Percentiles rank a stretch among this genome's conserved stretches.
Conservation (phyloP, 2,797 vertebrate genomes). For the Eulemur mongoz region DNA sequence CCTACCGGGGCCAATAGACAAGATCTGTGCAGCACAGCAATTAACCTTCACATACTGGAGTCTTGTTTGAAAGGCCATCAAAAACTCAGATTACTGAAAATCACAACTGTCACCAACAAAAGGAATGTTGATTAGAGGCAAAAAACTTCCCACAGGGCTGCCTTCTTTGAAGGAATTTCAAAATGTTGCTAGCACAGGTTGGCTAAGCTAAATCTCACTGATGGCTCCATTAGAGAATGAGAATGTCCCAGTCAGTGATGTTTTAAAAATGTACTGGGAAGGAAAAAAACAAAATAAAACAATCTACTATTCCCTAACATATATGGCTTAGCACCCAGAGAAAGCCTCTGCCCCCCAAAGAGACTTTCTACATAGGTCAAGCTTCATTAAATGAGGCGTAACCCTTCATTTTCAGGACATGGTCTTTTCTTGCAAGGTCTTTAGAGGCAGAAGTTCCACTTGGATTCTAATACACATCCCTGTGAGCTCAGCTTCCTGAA, state of each 20-base stretch:
- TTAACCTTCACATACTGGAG: slow-evolving; percentile 77
- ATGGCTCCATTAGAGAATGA: slow-evolving; percentile 57
- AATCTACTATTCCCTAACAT: slow-evolving; percentile 76
- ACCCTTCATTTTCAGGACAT: slow-evolving; percentile 79
- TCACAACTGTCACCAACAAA: slow-evolving; percentile 80
- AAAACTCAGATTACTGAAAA: slow-evolving; percentile 79
- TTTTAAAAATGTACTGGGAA: slow-evolving; percentile 43
- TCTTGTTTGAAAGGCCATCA: slow-evolving; percentile 65
- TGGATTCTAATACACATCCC: slow-evolving; percentile 86
- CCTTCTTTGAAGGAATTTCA: slow-evolving; percentile 74
- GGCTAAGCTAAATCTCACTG: slow-evolving; percentile 65
- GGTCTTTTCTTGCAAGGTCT: slow-evolving; percentile 67
- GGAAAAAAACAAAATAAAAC: slow-evolving; percentile 37
- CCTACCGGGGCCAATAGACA: slow-evolving; percentile 74
- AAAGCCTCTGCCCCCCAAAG: slow-evolving; percentile 79
- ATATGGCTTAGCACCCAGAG: slow-evolving; percentile 80
- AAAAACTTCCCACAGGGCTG: slow-evolving; percentile 73
- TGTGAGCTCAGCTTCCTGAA: slow-evolving; percentile 82
- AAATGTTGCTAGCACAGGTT: slow-evolving; percentile 37
- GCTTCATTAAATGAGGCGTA: slow-evolving; percentile 73
- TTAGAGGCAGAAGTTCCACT: slow-evolving; percentile 71
- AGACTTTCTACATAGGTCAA: slow-evolving; percentile 78
- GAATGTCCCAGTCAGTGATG: background rate
- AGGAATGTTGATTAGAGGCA: slow-evolving; percentile 87
- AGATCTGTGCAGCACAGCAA: slow-evolving; percentile 75